Evolutionary conservation across 2,797 vertebrate genomes (phyloP).

Genomic region (Pipistrellus kuhlii): DNA sequence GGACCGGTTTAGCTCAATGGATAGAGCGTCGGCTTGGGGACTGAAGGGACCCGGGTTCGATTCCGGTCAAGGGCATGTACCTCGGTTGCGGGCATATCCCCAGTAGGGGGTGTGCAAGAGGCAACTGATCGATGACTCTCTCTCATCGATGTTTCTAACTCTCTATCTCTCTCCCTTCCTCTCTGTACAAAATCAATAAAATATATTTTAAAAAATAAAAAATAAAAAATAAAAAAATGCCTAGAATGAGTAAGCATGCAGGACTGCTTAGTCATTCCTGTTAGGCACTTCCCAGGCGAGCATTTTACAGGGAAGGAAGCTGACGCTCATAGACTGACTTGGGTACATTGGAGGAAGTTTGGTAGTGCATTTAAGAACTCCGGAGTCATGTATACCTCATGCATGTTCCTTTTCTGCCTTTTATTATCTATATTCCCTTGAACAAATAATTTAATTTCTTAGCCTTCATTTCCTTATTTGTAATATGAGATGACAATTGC

Average conservation of each 20-base stretch:
- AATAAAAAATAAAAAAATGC: constrained; percentile 50
- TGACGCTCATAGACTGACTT: not conserved
- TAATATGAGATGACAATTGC: not conserved
- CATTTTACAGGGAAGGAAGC: constrained; percentile 47
- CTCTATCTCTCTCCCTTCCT: too few relatives aligned
- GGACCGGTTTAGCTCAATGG: too few relatives aligned
- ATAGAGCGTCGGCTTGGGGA: too few relatives aligned
- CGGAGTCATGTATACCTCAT: not conserved
- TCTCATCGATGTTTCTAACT: too few relatives aligned
- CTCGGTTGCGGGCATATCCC: too few relatives aligned
- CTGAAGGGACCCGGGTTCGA: too few relatives aligned
- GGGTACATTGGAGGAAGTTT: not conserved
- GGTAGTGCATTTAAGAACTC: not conserved
- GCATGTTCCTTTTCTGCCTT: not conserved
- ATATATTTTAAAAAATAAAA: constrained; percentile 44
- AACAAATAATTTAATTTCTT: constrained; percentile 34
- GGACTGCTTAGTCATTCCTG: not conserved
- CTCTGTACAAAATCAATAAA: too few relatives aligned
- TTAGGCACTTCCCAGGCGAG: not conserved
- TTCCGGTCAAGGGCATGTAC: too few relatives aligned
- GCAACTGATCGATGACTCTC: too few relatives aligned
- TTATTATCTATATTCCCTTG: not conserved
- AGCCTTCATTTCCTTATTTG: constrained; percentile 32
- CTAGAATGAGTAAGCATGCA: not conserved
- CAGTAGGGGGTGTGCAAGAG: too few relatives aligned